Evolutionary conservation across 1,140 invertebrate genomes (phyloP).

Genomic region (Macrobrachium nipponense): DNA sequence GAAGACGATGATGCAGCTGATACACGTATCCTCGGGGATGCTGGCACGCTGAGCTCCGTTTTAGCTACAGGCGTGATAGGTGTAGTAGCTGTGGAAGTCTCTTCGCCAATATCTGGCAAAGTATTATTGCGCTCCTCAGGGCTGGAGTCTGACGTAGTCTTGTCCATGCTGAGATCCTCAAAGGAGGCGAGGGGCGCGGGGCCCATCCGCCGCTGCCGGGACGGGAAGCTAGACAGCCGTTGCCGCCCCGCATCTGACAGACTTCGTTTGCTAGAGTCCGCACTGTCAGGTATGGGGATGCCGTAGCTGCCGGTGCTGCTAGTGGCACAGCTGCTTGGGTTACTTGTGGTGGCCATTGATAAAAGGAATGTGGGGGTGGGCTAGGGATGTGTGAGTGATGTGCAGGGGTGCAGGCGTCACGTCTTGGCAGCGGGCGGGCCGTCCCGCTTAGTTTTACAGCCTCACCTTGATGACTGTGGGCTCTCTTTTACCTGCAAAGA

Average conservation of each 20-base stretch:
- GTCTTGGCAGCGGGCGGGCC: slow-evolving; percentile 62
- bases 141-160: slow-evolving; percentile 63
- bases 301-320: slow-evolving; percentile 51
- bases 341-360: slow-evolving; percentile 35
- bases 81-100: slow-evolving; percentile 63
- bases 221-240: slow-evolving; percentile 64
- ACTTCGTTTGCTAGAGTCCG: slow-evolving; percentile 35
- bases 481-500: slow-evolving; percentile 47
- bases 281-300: slow-evolving; percentile 36
- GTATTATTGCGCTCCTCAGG: slow-evolving; percentile 53
- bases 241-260: slow-evolving; percentile 62
- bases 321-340: slow-evolving; percentile 31
- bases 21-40: slow-evolving; percentile 86
- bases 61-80: slow-evolving; percentile 62
- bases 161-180: slow-evolving; percentile 80
- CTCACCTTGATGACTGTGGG: slow-evolving; percentile 48
- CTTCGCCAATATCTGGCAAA: slow-evolving; percentile 62
- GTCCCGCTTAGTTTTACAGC: slow-evolving; percentile 54
- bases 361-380: slow-evolving; percentile 39
- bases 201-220: slow-evolving; percentile 76
- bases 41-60: slow-evolving; percentile 75
- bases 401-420: slow-evolving; percentile 56
- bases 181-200: slow-evolving; percentile 93
- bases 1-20: slow-evolving; percentile 87
- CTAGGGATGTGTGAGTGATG: slow-evolving; percentile 41